These are phyloP conservation scores for Hemicentrotus pulcherrimus DNA, from an alignment of 35 echinoderm and acorn worm genomes.

Conservation along the genomic window DNA sequence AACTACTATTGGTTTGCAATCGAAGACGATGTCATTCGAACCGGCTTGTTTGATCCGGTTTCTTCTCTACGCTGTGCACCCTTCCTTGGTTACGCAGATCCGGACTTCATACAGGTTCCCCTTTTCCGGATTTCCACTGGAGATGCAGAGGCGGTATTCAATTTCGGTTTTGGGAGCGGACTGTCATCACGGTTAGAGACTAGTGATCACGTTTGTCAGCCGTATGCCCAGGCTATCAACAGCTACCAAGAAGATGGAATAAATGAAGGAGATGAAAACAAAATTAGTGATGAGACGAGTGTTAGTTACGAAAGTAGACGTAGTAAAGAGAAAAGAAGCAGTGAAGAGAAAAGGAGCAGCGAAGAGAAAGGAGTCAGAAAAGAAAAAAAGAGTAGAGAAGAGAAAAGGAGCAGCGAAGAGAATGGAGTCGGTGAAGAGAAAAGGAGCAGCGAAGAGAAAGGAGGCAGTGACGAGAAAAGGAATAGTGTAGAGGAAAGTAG, in stretches of 20 bases:
- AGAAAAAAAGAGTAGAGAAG: neutral
- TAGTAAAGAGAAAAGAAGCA: neutral
- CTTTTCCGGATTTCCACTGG: neutral
- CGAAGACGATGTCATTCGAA: neutral
- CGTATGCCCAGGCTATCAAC: neutral
- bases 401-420: neutral
- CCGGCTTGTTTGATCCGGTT: conserved; percentile 20
- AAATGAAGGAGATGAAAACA: neutral
- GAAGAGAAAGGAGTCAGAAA: too few relatives aligned
- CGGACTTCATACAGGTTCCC: neutral
- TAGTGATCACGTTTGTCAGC: neutral
- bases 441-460: too few relatives aligned
- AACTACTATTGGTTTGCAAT: conserved; percentile 27
- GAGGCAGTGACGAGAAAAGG: too few relatives aligned
- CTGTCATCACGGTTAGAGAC: neutral
- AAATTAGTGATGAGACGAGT: neutral
- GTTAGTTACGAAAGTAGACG: neutral
- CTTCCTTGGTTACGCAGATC: neutral
- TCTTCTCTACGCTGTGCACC: neutral
- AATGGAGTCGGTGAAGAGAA: too few relatives aligned
- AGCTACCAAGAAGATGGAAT: neutral
- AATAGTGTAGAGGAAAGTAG: too few relatives aligned
- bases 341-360: neutral
- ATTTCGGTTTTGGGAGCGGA: conserved; percentile 31
- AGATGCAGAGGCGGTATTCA: neutral